Evolutionary conservation across 2,888 invertebrate genomes (phyloP), one percentile per base, ranked within the genome.

Genomic region (Tricholauxania praeusta): DNA sequence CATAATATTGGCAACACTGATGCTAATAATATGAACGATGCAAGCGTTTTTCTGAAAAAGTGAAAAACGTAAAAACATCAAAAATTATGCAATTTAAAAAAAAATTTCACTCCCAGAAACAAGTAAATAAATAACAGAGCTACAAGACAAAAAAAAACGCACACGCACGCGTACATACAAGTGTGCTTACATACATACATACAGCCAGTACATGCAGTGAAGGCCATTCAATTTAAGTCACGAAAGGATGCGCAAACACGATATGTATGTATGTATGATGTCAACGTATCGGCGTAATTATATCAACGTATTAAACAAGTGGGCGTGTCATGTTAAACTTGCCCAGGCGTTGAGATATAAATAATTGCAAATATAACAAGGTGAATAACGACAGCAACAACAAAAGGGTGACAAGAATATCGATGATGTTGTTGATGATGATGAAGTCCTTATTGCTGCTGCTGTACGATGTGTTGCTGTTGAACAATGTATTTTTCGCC

Each of bases 21-120:
- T 6, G 1, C 59, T 14, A 59, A 22, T 22, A 19, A 17, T 4
- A 57, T 57, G 12, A 28, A 59, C 17, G 17, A 59, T 10, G n/a
- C 55, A 19, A 17, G 17, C 55, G 55, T 19, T 2, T 39, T 12
- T 15, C 55, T 19, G 14, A 55, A 22, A 7, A 12, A 22, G 19
- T 17, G 10, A 63, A 17, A 63, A 19, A 19, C 47, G 14, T 14
- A 14, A 22, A 49, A 49, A 19, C 51, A 49, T 28, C 51, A 51
- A 64, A 64, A 64, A 64, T 49, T 64, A 64, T 64, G 28, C 64
- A 64, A 64, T 64, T 14, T 14, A 51, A 64, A 64, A 51, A 64
- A 64, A 64, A 64, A 64, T 49, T 51, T 64, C 28, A 14, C 49
- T 22, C 64, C 49, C 7, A 64, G 49, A 64, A 64, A 64, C 17